Evolutionary conservation across 2,113 vertebrate genomes (phyloP).

Genomic region (Otis tarda): DNA sequence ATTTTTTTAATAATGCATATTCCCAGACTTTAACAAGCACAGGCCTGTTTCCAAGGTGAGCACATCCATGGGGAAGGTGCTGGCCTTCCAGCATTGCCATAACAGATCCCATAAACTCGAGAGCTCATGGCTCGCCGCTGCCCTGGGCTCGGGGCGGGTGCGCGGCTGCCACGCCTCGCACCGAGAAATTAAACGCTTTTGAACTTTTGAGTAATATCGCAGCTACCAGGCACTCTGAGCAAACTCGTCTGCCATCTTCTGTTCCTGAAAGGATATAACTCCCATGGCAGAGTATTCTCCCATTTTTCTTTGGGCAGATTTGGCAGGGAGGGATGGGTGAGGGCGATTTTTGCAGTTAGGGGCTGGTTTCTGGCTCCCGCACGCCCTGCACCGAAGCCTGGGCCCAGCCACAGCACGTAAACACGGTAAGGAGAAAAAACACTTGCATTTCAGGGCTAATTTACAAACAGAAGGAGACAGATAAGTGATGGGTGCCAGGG

Average conservation of each 20-base stretch:
- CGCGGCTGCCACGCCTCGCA: rapidly evolving
- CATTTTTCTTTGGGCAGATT: not conserved
- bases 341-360: not conserved
- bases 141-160: not conserved
- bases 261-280: slow-evolving; percentile 11
- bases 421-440: not conserved
- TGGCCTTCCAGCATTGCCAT: not conserved
- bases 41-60: not conserved
- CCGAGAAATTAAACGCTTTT: not conserved
- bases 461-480: not conserved
- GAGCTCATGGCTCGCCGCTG: not conserved
- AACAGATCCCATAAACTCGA: not conserved
- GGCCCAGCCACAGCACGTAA: not conserved
- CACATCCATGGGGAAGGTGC: not conserved
- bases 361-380: not conserved
- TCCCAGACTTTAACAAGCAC: not conserved
- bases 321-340: rapidly evolving
- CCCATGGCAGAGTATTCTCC: rapidly evolving
- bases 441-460: not conserved
- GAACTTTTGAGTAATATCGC: not conserved
- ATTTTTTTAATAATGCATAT: not conserved
- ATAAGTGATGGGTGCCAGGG: not conserved
- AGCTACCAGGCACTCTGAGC: not conserved
- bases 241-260: slow-evolving; percentile 69
- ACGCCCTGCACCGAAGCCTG: rapidly evolving